phyloP scores from a whole-genome alignment of 2,113 vertebrate genomes.

The Enhydra lutris region DNA sequence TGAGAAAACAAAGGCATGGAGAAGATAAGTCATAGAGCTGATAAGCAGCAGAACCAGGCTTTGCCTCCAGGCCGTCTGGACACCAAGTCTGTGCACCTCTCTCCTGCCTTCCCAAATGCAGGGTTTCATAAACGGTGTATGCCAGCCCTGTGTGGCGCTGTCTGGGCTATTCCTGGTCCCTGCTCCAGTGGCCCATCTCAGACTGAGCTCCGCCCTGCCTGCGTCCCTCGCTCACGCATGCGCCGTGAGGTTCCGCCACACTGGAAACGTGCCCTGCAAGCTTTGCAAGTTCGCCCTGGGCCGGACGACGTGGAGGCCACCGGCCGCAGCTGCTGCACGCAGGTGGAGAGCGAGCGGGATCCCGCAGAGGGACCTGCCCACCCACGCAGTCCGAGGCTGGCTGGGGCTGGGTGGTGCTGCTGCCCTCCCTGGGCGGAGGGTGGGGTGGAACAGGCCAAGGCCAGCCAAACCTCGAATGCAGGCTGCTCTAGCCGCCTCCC shows the following conservation, averaged over 20 bases:
- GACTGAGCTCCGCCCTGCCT: not conserved
- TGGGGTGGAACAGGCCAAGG: not conserved
- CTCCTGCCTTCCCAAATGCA: not conserved
- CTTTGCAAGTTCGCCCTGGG: not conserved
- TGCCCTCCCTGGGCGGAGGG: not conserved
- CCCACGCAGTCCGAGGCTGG: not conserved
- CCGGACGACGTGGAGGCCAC: not conserved
- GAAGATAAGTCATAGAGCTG: not conserved
- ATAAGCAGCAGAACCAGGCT: not conserved
- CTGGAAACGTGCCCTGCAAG: not conserved
- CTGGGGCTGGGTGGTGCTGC: not conserved
- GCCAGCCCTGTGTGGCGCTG: accelerated
- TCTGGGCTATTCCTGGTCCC: not conserved
- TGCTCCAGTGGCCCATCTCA: not conserved
- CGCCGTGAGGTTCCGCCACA: not conserved
- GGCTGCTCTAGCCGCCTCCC: conserved; percentile 8
- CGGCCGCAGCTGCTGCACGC: not conserved
- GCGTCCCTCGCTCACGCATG: not conserved
- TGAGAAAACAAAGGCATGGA: not conserved
- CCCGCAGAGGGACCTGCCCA: not conserved
- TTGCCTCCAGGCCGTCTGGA: not conserved
- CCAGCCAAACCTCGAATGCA: conserved; percentile 45
- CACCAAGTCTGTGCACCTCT: not conserved
- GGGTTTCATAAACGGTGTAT: not conserved
- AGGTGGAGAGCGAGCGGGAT: not conserved